Conservation (phyloP, 2,797 vertebrate species). For the Columba guinea region DNA sequence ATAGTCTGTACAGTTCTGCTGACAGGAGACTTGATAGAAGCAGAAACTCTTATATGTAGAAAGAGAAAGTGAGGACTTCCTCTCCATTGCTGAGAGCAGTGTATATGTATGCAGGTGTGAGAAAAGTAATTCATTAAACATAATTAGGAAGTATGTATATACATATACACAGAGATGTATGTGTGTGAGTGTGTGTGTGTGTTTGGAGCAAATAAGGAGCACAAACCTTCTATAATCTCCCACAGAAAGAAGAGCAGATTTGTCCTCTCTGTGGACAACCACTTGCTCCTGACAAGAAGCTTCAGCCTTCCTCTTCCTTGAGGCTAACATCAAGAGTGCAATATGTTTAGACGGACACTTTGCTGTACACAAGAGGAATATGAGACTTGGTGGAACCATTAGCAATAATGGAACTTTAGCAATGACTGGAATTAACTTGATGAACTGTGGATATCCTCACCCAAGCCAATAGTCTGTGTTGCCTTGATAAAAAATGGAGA, state of each 20-base stretch:
- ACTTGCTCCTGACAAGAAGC: not conserved
- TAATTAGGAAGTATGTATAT: not conserved
- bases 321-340: not conserved
- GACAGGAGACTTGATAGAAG: not conserved
- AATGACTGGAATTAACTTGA: not conserved
- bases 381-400: not conserved
- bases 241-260: not conserved
- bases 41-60: not conserved
- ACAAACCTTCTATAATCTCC: not conserved
- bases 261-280: not conserved
- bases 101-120: not conserved
- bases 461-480: not conserved
- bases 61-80: not conserved
- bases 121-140: not conserved
- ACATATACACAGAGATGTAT: not conserved
- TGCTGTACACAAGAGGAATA: not conserved
- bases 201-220: not conserved
- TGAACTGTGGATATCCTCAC: not conserved
- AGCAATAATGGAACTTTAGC: not conserved
- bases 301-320: not conserved
- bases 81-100: not conserved
- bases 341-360: not conserved
- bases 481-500: not conserved
- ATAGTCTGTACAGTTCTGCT: not conserved
- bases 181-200: rapidly evolving